Evolutionary conservation across 2,797 vertebrate species (phyloP), one percentile per base, ranked within the genome.

Genomic region (Acestrorhynchus altus): DNA sequence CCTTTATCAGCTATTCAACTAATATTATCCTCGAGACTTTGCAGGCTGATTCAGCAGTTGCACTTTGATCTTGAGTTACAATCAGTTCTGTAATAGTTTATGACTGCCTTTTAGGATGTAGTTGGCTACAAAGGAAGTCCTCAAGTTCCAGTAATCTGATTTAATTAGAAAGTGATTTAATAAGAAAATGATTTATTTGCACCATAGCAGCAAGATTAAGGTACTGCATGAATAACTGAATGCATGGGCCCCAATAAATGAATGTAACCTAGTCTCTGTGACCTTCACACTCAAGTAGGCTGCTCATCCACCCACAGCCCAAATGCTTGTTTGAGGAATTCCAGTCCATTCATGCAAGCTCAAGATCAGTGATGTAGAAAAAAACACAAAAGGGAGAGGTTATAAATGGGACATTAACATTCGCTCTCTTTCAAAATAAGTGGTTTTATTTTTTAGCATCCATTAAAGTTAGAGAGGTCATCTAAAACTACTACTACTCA

Each of bases 251-350:
- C 28, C n/a, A 64, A 1, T 22, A 12, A 10, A 42, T 42, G 35
- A 64, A 42, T 42, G 12, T 64, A 4, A 46, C 4, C 24, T 44
- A 28, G 13, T 47, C 13, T 26, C 57, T 24, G 18, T 18, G 28
- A 46, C 11, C 35, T 51, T 68, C 46, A 51, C 65, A 68, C 16
- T 18, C 16, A n/a, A 28, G 46, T 49, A 10, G 52, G 26, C 26
- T 68, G 28, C 35, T 35, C 26, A 60, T 73, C 39, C n/a, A 39
- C 49, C 35, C 2, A 11, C 12, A n/a, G 9, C 22, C 65, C 26
- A 65, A 44, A 20, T 66, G 75, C 66, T 70, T 80, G 68, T 65
- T 51, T 66, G 60, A 77, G 47, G 80, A 63, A 83, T 83, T 83
- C 74, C 81, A 28, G 83, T 51, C 54, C 67, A 72, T 40, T 79